Percentiles rank a stretch among this genome's conserved stretches.
These are phyloP conservation scores for Heteromyza rotundicornis DNA, from an alignment of 2,888 invertebrate species.

Conservation along the genomic window DNA sequence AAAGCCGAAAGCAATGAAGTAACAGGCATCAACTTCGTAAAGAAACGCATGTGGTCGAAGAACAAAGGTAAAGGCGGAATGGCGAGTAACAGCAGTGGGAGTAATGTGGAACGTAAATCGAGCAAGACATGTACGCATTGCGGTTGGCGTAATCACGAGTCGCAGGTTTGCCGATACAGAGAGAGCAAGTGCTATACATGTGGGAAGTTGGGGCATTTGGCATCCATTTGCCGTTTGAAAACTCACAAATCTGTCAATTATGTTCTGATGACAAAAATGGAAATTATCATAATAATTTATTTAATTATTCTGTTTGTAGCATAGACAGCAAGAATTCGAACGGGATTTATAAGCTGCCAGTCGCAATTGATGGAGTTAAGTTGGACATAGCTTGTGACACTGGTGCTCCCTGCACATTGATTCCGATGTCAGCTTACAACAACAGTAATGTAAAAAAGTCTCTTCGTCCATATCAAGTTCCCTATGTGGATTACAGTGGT, in stretches of 20 bases:
- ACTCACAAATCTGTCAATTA: constrained; percentile 10
- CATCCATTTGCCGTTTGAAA: constrained; percentile 10
- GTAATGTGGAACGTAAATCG: not conserved
- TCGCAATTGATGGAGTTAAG: constrained; percentile 16
- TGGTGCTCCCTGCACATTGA: not conserved
- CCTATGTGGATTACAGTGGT: constrained; percentile 14
- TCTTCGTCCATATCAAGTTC: constrained; percentile 4
- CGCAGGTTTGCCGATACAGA: constrained; percentile 8
- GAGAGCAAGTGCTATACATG: constrained; percentile 16
- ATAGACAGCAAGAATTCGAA: constrained; percentile 8
- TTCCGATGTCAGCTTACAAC: constrained; percentile 7
- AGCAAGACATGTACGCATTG: constrained; percentile 13
- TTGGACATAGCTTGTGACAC: constrained; percentile 2
- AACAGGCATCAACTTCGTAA: too few relatives aligned
- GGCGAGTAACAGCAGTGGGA: not conserved
- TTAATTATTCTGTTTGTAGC: constrained; percentile 18
- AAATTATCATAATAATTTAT: not conserved
- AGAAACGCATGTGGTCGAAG: not conserved
- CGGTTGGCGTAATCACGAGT: constrained; percentile 14
- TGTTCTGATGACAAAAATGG: constrained; percentile 5
- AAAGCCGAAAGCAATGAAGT: constrained; percentile 3
- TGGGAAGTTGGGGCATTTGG: constrained; percentile 11
- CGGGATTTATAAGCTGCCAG: constrained; percentile 14
- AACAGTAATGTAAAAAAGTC: not conserved
- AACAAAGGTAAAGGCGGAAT: not conserved